phyloP scores from a whole-genome alignment of 1,140 invertebrate species.

The Belonocnema kinseyi region DNA sequence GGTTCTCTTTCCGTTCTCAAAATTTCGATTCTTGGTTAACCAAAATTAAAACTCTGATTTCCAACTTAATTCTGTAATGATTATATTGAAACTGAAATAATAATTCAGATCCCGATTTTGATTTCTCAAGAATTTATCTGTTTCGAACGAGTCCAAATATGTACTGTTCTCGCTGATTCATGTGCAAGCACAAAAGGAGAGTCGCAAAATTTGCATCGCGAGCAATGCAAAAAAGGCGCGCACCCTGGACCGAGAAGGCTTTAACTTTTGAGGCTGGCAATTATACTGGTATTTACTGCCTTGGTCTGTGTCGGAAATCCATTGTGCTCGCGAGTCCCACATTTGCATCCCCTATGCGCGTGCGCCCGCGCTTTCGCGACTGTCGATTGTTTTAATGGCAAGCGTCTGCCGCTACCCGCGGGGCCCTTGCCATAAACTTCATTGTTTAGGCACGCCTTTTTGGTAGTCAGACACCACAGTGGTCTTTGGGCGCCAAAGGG shows the following conservation, averaged over 20 bases:
- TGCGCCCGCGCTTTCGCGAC: conserved; percentile 48
- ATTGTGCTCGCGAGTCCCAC: conserved; percentile 65
- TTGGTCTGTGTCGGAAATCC: conserved; percentile 59
- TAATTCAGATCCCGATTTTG: not conserved
- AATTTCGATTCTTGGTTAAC: too few species aligned
- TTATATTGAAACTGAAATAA: too few species aligned
- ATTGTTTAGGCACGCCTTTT: conserved; percentile 71
- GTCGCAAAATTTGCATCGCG: conserved; percentile 53
- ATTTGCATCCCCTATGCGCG: conserved; percentile 63
- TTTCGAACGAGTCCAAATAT: too few species aligned
- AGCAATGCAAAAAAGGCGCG: conserved; percentile 45
- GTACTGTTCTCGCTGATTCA: conserved; percentile 12
- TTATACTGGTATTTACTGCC: conserved; percentile 72
- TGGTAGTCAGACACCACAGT: conserved; percentile 51
- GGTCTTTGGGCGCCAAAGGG: conserved; percentile 42
- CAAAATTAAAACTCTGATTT: too few species aligned
- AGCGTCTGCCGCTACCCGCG: conserved; percentile 49
- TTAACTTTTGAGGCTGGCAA: conserved; percentile 57
- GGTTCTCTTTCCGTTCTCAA: too few species aligned
- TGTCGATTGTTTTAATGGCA: conserved; percentile 70
- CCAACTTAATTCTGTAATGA: too few species aligned
- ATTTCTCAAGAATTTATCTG: not conserved
- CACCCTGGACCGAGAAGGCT: conserved; percentile 36
- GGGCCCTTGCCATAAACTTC: conserved; percentile 67
- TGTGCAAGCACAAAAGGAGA: conserved; percentile 46